phyloP scores from a whole-genome alignment of 2,113 vertebrate species.

The Ginglymostoma cirratum region DNA sequence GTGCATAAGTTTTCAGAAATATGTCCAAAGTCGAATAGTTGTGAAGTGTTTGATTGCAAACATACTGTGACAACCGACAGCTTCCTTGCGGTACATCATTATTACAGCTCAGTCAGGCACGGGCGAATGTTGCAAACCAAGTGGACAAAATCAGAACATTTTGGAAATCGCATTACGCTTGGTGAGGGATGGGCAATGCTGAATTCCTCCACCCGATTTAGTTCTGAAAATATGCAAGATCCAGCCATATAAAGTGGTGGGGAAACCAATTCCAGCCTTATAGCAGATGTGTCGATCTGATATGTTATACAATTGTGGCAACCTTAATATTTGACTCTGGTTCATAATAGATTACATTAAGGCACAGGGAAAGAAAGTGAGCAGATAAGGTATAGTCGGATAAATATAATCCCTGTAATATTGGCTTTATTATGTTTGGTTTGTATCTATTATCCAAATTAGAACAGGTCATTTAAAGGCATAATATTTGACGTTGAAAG shows the following conservation, averaged over 20 bases:
- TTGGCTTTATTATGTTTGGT: conserved; percentile 54
- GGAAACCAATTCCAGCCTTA: background rate
- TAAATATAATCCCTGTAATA: conserved; percentile 53
- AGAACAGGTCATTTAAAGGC: conserved; percentile 63
- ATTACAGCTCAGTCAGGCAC: background rate
- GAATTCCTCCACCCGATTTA: background rate
- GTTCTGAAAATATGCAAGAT: background rate
- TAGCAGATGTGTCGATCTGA: background rate
- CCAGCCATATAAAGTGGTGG: background rate
- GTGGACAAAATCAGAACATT: background rate
- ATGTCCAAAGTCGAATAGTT: background rate
- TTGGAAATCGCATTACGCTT: background rate
- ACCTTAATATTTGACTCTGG: conserved; percentile 25
- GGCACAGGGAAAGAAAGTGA: conserved; percentile 9
- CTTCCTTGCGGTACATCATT: background rate
- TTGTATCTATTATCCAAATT: conserved; percentile 55
- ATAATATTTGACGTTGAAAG: conserved; percentile 63
- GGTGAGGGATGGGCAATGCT: background rate
- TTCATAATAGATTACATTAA: conserved; percentile 30
- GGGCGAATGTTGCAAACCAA: background rate
- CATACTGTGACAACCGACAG: background rate
- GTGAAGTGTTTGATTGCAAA: background rate
- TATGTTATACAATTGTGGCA: background rate
- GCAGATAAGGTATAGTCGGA: conserved; percentile 54
- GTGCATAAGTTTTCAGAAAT: background rate